A percentile compares a stretch with the other conserved stretches of the same genome.
Conservation (phyloP, 2,113 vertebrate genomes). For the Carassius gibelio region DNA sequence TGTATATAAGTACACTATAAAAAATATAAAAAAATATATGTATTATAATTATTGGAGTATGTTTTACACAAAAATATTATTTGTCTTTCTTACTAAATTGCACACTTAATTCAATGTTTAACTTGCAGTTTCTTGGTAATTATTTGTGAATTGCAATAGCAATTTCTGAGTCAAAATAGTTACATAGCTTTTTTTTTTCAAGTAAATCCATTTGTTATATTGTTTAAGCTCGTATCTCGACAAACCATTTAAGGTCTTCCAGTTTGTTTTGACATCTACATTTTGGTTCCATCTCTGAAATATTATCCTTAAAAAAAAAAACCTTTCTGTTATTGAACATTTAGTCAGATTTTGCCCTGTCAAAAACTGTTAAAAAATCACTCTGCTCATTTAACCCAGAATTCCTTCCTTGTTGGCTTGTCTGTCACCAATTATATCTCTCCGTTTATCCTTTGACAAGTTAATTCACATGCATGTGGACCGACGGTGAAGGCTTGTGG, state of each 20-base stretch:
- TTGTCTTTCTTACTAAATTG: no score
- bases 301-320: neutral
- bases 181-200: neutral
- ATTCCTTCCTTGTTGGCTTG: constrained; percentile 50
- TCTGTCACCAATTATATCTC: constrained; percentile 58
- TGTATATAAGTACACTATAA: no score
- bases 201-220: neutral
- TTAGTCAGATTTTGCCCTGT: constrained; percentile 41
- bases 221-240: neutral
- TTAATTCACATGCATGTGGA: constrained; percentile 61
- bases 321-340: constrained; percentile 31
- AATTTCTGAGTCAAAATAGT: neutral
- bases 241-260: neutral
- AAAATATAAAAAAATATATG: no score
- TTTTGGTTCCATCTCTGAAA: constrained; percentile 24
- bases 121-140: no score
- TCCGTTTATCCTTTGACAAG: constrained; percentile 59
- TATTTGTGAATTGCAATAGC: no score
- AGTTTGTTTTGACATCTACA: constrained; percentile 13
- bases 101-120: no score
- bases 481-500: constrained; percentile 53
- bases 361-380: constrained; percentile 48
- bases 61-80: no score
- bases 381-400: constrained; percentile 27
- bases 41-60: no score